Conservation (phyloP, 2,113 vertebrate species). For the Nanorana parkeri region DNA sequence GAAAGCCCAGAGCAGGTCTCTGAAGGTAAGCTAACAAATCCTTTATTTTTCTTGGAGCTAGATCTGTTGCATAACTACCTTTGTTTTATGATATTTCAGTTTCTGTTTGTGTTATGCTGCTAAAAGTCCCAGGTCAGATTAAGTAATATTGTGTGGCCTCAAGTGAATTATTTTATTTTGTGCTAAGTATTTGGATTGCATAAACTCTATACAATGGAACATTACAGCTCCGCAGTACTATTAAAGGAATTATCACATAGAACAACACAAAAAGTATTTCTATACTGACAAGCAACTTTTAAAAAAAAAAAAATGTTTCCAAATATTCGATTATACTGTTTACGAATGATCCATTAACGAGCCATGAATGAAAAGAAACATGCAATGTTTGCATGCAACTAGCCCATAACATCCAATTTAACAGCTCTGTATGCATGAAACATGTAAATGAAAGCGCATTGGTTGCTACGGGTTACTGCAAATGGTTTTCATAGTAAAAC, state of each 20-base stretch:
- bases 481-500: no score
- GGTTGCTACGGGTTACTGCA: no score
- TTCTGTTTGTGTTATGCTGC: conserved; percentile 16
- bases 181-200: conserved; percentile 32
- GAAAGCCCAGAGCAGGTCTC: neutral
- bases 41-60: conserved; percentile 12
- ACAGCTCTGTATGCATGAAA: no score
- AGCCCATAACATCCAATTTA: no score
- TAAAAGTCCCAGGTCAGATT: conserved; percentile 14
- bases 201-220: conserved; percentile 21
- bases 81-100: conserved; percentile 15
- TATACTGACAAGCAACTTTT: no score
- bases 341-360: no score
- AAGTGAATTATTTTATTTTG: conserved; percentile 32
- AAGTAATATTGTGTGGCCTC: conserved; percentile 2
- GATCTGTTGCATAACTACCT: conserved; percentile 3
- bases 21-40: conserved; percentile 12
- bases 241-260: neutral
- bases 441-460: no score
- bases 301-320: no score
- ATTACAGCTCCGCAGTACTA: conserved; percentile 5
- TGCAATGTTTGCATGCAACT: no score
- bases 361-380: no score
- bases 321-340: no score
- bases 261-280: neutral